These are phyloP conservation scores for Stenoptilia bipunctidactyla DNA, from an alignment of 2,888 invertebrate species.

Conservation along the genomic window DNA sequence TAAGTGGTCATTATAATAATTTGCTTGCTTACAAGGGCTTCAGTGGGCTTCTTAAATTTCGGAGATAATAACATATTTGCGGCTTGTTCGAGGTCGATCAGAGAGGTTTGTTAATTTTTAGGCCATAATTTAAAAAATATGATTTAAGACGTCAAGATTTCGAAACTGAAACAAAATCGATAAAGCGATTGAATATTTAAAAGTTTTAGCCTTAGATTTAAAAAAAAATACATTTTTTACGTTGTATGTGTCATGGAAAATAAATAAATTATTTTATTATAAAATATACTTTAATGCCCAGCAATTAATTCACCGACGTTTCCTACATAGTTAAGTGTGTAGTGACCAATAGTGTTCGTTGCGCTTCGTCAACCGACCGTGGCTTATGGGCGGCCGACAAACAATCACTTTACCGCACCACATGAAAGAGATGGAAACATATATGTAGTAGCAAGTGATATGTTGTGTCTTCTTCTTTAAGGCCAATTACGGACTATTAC, in stretches of 20 bases:
- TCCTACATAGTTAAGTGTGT: background rate
- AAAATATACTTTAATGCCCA: background rate
- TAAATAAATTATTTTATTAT: constrained; percentile 2
- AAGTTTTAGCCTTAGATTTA: too few species aligned
- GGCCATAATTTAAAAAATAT: background rate
- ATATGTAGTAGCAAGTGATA: too few species aligned
- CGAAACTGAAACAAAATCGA: too few species aligned
- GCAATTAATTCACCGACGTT: too few species aligned
- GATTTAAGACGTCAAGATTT: constrained; percentile 1
- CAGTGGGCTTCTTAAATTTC: background rate
- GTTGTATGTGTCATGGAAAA: too few species aligned
- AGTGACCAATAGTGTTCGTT: constrained; percentile 18
- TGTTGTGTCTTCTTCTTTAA: too few species aligned
- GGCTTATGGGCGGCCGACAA: background rate
- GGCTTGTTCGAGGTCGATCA: background rate
- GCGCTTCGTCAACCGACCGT: constrained; percentile 15
- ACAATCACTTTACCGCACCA: too few species aligned
- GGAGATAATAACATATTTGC: constrained; percentile 1
- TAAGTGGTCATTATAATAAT: constrained; percentile 1
- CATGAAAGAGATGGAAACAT: too few species aligned
- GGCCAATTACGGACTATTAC: too few species aligned
- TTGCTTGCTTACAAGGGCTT: background rate
- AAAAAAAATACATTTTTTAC: too few species aligned
- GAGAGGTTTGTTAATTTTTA: too few species aligned
- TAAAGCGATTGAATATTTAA: too few species aligned